A percentile compares a stretch with the other conserved stretches of the same genome.
Conservation (phyloP, 2,113 vertebrate genomes). For the Thermophis baileyi region DNA sequence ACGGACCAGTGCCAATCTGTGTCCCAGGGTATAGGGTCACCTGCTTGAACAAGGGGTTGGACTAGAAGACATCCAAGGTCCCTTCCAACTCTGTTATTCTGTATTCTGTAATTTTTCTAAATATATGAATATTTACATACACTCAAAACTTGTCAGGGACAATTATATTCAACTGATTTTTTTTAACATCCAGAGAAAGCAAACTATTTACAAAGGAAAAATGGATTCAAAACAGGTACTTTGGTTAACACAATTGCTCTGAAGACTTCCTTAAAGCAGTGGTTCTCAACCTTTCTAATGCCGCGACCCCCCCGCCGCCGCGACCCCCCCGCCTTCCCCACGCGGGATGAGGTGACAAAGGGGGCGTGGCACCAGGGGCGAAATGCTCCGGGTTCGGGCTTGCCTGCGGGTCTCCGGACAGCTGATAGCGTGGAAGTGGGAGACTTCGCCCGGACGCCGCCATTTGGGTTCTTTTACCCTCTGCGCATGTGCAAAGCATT, state of each 20-base stretch:
- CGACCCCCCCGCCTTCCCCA: no score
- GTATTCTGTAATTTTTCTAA: not conserved
- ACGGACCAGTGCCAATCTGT: not conserved
- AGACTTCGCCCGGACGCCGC: no score
- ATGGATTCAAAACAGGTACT: not conserved
- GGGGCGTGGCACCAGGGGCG: no score
- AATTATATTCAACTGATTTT: not conserved
- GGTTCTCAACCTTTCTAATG: no score
- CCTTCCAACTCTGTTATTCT: not conserved
- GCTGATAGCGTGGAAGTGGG: no score
- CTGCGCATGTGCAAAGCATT: no score
- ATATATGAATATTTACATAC: not conserved
- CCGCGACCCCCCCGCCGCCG: no score
- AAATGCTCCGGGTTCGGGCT: no score
- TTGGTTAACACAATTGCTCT: not conserved
- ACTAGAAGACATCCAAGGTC: not conserved
- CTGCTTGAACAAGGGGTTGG: not conserved
- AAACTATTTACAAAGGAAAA: not conserved
- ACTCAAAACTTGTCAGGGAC: not conserved
- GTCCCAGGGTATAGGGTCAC: not conserved
- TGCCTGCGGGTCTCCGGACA: no score
- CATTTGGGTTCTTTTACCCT: no score
- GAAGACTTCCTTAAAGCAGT: not conserved
- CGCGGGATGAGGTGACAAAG: no score
- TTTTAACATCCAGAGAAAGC: not conserved